Evolutionary conservation across 2,113 vertebrate genomes (phyloP).

Genomic region (Mirza zaza): DNA sequence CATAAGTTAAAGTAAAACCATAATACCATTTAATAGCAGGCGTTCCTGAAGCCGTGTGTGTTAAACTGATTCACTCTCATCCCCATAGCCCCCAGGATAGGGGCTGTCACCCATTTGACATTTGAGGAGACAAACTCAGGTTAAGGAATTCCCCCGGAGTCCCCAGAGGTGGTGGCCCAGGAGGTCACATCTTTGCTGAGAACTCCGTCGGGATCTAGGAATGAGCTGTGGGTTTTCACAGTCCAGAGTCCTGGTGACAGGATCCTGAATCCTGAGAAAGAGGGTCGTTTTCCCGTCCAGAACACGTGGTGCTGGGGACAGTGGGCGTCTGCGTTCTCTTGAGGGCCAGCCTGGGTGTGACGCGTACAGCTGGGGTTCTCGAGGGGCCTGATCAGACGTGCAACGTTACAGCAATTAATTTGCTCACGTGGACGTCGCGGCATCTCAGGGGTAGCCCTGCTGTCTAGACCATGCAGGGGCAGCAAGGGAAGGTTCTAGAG

Average conservation of each 20-base stretch:
- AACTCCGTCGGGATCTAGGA: neutral
- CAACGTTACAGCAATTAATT: accelerated
- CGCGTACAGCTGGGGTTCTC: accelerated
- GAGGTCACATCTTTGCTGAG: too few species aligned
- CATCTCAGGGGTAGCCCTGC: neutral
- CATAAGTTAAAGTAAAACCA: neutral
- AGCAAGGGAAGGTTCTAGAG: neutral
- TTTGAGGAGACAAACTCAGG: neutral
- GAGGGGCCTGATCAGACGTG: accelerated
- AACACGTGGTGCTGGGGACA: neutral
- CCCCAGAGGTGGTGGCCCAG: accelerated
- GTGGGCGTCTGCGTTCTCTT: neutral
- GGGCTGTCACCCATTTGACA: neutral
- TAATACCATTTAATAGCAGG: neutral
- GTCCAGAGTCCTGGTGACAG: neutral
- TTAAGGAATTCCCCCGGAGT: neutral
- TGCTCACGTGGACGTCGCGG: neutral
- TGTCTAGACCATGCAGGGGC: neutral
- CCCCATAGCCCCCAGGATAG: neutral
- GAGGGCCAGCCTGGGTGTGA: neutral
- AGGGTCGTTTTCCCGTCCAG: neutral
- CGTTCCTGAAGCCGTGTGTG: accelerated
- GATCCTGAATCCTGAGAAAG: neutral
- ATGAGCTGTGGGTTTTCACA: neutral
- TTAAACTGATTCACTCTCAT: accelerated